Conservation (phyloP, 2,797 vertebrate species). For the Kryptolebias ocellatus region DNA sequence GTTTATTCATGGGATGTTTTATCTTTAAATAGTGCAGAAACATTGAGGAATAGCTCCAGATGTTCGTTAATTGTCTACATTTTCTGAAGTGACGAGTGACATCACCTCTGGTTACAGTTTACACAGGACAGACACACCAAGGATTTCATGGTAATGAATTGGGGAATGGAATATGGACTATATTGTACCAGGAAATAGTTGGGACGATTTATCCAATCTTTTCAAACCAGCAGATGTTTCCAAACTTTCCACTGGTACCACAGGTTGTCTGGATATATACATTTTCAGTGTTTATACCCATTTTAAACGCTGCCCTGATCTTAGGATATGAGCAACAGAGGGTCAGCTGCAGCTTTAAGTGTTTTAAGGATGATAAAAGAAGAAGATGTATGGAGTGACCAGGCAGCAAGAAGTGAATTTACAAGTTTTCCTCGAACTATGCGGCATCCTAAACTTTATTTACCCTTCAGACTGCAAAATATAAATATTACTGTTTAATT, state of each 20-base stretch:
- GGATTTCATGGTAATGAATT: constrained; percentile 59
- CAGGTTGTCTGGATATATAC: constrained; percentile 33
- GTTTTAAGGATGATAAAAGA: constrained; percentile 3
- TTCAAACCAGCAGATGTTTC: background rate
- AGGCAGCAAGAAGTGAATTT: constrained; percentile 44
- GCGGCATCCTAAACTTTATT: constrained; percentile 39
- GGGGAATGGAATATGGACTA: constrained; percentile 3
- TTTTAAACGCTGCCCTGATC: background rate
- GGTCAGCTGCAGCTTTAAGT: constrained; percentile 12
- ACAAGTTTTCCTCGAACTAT: constrained; percentile 23
- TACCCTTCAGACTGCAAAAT: background rate
- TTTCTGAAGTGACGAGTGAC: background rate
- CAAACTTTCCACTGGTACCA: background rate
- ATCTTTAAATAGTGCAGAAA: background rate
- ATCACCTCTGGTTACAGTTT: constrained; percentile 59
- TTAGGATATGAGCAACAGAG: background rate
- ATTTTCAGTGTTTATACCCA: constrained; percentile 21
- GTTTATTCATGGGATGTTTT: background rate
- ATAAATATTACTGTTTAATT: too few relatives aligned
- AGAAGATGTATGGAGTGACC: background rate
- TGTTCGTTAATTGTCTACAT: background rate
- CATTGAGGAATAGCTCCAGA: background rate
- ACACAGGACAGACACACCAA: constrained; percentile 80
- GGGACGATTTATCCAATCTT: background rate
- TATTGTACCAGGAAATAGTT: background rate